phyloP scores from a whole-genome alignment of 2,797 vertebrate genomes.

The Xerus rutilus region DNA sequence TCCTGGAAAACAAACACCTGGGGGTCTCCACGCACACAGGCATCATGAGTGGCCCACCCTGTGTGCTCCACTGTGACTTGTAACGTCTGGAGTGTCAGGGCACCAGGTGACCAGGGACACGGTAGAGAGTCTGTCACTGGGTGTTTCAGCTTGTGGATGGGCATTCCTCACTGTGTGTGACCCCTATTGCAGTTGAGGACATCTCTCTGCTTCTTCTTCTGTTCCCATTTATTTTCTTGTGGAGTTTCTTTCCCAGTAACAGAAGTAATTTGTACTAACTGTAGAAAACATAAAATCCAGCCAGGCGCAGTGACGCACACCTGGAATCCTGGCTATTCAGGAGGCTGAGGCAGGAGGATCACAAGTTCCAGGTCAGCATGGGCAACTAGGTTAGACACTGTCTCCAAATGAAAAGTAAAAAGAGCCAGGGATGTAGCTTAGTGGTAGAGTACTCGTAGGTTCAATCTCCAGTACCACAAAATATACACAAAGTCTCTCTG shows the following conservation, averaged over 20 bases:
- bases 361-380: too few species aligned
- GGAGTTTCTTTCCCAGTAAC: neutral
- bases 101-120: neutral
- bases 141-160: neutral
- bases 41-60: accelerated
- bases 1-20: accelerated
- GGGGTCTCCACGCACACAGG: neutral
- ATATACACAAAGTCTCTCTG: neutral
- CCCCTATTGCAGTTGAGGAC: neutral
- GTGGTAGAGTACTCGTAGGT: too few species aligned
- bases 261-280: neutral
- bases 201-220: neutral
- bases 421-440: too few species aligned
- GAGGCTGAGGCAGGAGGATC: too few species aligned
- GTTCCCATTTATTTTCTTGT: neutral
- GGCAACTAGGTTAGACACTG: too few species aligned
- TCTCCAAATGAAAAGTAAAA: too few species aligned
- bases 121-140: neutral
- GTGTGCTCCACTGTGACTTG: neutral
- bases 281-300: neutral
- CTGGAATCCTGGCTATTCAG: too few species aligned
- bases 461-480: too few species aligned
- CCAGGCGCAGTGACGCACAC: too few species aligned
- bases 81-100: neutral
- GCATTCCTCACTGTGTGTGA: neutral